Conservation (phyloP, 2,888 invertebrate genomes). For the Ichneumon xanthorius region DNA sequence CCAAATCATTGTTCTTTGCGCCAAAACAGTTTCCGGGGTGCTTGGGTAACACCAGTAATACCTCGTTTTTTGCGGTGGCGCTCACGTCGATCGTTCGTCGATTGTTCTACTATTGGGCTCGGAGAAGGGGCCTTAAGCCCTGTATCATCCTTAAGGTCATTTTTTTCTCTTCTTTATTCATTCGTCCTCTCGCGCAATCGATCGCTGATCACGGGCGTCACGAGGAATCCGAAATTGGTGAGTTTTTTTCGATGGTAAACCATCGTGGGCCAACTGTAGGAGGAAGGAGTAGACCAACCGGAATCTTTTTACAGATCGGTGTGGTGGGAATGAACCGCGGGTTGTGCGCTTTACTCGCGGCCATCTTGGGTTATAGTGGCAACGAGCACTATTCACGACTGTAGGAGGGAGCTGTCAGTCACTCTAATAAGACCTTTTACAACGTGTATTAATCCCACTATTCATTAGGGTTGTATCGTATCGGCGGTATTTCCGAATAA, state of each 20-base stretch:
- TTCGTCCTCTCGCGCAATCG: neutral
- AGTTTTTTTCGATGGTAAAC: constrained; percentile 17
- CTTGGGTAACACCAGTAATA: constrained; percentile 10
- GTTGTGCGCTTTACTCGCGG: constrained; percentile 58
- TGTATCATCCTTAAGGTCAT: constrained; percentile 34
- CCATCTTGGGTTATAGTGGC: constrained; percentile 69
- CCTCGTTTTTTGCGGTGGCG: constrained; percentile 59
- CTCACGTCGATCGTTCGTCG: constrained; percentile 48
- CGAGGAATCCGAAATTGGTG: constrained; percentile 27
- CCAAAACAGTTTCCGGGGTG: constrained; percentile 17
- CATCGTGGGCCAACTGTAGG: neutral
- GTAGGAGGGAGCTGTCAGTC: constrained; percentile 72
- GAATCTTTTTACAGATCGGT: constrained; percentile 40
- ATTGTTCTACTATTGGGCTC: constrained; percentile 50
- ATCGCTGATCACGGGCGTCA: constrained; percentile 20
- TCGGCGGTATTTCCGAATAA: constrained; percentile 16
- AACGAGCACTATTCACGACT: constrained; percentile 48
- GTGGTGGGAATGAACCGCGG: constrained; percentile 48
- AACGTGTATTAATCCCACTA: constrained; percentile 49
- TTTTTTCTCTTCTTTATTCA: constrained; percentile 5
- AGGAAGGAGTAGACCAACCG: constrained; percentile 1
- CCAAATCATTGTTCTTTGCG: constrained; percentile 4
- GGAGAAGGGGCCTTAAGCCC: constrained; percentile 70
- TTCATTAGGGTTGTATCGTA: constrained; percentile 19
- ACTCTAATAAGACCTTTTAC: constrained; percentile 41